Conservation (phyloP, 2,888 invertebrate genomes). For the Diplazon laetatorius region DNA sequence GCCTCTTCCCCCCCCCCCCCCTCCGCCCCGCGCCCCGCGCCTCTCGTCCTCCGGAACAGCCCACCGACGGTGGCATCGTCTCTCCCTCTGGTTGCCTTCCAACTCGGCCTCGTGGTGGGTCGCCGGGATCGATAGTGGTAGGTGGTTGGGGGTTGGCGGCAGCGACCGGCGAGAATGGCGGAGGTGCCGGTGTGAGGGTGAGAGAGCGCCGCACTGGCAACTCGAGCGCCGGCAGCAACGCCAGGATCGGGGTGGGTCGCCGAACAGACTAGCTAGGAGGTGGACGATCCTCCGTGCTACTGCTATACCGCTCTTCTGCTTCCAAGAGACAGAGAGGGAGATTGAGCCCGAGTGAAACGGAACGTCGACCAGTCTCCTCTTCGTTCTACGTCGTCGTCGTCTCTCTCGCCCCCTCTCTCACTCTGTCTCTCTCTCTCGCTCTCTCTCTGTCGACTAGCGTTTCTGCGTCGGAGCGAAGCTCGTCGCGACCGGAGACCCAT, state of each 20-base stretch:
- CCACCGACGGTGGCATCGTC: conserved; percentile 32
- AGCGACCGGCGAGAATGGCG: conserved; percentile 55
- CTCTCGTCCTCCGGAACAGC: conserved; percentile 34
- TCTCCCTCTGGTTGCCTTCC: conserved; percentile 50
- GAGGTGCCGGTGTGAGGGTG: conserved; percentile 52
- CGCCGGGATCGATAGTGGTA: conserved; percentile 61
- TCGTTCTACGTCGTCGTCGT: conserved; percentile 13
- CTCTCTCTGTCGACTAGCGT: conserved; percentile 60
- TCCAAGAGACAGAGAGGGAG: conserved; percentile 49
- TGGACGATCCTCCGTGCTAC: conserved; percentile 56
- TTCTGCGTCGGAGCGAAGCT: conserved; percentile 71
- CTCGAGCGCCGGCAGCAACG: conserved; percentile 55
- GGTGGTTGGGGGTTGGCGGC: conserved; percentile 54
- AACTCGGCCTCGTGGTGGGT: conserved; percentile 53
- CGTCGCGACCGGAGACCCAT: conserved; percentile 70
- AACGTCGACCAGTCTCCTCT: background rate
- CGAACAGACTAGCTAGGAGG: conserved; percentile 54
- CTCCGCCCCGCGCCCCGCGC: no score
- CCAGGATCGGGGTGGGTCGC: conserved; percentile 64
- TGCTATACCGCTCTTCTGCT: conserved; percentile 39
- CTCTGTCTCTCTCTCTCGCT: conserved; percentile 23
- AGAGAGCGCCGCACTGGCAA: conserved; percentile 54
- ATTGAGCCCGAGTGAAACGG: background rate
- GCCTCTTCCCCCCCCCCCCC: no score
- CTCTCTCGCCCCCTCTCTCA: conserved; percentile 12